Conservation (phyloP, 2,888 invertebrate species). For the Protodeltote pygarga region DNA sequence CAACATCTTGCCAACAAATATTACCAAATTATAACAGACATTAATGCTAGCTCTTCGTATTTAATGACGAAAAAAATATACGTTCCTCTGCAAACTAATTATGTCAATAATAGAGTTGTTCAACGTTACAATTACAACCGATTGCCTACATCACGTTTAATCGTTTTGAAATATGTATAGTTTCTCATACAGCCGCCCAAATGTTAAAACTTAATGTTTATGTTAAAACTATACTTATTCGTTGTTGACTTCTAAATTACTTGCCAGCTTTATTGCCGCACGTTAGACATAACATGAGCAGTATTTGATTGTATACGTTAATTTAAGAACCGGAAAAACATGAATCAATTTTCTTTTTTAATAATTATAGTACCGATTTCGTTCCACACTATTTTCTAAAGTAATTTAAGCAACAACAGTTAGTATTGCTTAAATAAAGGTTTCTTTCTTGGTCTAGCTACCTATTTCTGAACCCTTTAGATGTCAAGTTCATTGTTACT, state of each 20-base stretch:
- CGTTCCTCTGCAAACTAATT: constrained; percentile 67
- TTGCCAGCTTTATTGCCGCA: constrained; percentile 50
- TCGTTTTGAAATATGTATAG: constrained; percentile 66
- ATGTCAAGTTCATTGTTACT: constrained; percentile 43
- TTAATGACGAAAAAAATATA: constrained; percentile 61
- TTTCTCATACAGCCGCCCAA: constrained; percentile 67
- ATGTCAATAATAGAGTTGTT: constrained; percentile 77
- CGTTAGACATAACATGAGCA: constrained; percentile 25
- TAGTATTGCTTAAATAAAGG: too few relatives aligned
- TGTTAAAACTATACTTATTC: constrained; percentile 52
- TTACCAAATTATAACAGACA: constrained; percentile 56
- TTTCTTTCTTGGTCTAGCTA: too few relatives aligned
- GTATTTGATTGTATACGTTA: constrained; percentile 48
- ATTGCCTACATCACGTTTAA: constrained; percentile 68
- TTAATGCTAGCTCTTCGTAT: constrained; percentile 53
- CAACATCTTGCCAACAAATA: constrained; percentile 55
- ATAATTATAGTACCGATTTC: constrained; percentile 21
- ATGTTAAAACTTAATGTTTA: constrained; percentile 49
- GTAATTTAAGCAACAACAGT: constrained; percentile 12
- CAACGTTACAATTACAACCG: constrained; percentile 59
- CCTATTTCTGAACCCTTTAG: constrained; percentile 22
- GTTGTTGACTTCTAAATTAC: constrained; percentile 60
- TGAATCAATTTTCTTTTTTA: constrained; percentile 32
- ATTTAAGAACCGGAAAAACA: constrained; percentile 38
- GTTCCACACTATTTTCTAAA: constrained; percentile 3